A percentile compares a stretch with the other conserved stretches of the same genome.
Evolutionary conservation across 2,113 vertebrate genomes (phyloP).

Genomic region (Hymenochirus boettgeri): DNA sequence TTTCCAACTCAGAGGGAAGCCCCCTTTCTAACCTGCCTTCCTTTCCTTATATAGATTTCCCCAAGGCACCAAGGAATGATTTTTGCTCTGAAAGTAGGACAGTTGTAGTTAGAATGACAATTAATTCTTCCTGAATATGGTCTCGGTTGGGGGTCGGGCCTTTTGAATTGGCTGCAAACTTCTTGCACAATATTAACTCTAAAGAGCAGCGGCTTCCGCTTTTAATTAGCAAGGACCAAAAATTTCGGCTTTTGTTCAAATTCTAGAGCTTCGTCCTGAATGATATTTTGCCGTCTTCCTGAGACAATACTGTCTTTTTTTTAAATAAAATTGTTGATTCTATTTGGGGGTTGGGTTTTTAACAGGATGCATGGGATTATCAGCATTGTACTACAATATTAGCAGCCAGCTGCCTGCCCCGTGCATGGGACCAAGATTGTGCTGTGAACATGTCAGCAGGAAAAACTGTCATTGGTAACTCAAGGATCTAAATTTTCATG

Average conservation of each 20-base stretch:
- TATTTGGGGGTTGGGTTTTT: slow-evolving; percentile 56
- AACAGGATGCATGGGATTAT: slow-evolving; percentile 72
- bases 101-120: slow-evolving; percentile 88
- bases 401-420: slow-evolving; percentile 77
- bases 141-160: slow-evolving; percentile 61
- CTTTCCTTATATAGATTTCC: neutral
- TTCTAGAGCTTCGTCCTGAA: slow-evolving; percentile 50
- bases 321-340: slow-evolving; percentile 36
- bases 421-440: too few species aligned
- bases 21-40: too few species aligned
- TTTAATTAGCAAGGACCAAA: slow-evolving; percentile 58
- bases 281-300: slow-evolving; percentile 49
- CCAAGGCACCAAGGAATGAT: slow-evolving; percentile 45
- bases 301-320: slow-evolving; percentile 49
- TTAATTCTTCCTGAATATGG: slow-evolving; percentile 67
- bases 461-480: too few species aligned
- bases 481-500: too few species aligned
- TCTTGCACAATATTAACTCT: slow-evolving; percentile 50
- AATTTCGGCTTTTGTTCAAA: slow-evolving; percentile 57
- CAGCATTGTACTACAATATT: slow-evolving; percentile 70
- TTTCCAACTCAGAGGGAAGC: too few species aligned
- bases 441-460: too few species aligned
- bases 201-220: slow-evolving; percentile 53
- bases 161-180: slow-evolving; percentile 55
- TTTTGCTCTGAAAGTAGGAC: slow-evolving; percentile 80